Evolutionary conservation across 2,113 vertebrate species (phyloP).

Genomic region (Nycticorax nycticorax): DNA sequence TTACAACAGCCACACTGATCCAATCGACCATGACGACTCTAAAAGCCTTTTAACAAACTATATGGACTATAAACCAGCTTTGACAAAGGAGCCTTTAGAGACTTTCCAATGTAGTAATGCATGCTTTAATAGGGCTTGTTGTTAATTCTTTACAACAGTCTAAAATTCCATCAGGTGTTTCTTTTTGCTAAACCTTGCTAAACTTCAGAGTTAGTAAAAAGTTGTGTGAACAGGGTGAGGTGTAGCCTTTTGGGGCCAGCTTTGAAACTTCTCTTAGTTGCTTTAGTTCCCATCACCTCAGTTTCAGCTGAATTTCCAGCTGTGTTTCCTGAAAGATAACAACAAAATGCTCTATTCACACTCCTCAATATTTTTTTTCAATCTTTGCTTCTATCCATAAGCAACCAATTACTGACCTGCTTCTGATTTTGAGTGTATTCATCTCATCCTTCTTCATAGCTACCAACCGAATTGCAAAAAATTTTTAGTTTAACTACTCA

Average conservation of each 20-base stretch:
- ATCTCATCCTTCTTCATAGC: background rate
- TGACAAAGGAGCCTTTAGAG: conserved; percentile 37
- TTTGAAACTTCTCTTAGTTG: background rate
- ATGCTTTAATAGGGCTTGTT: background rate
- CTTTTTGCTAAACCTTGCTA: background rate
- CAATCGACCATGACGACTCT: background rate
- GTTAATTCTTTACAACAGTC: background rate
- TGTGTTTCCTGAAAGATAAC: background rate
- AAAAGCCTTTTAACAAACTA: conserved; percentile 57
- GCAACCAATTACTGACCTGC: background rate
- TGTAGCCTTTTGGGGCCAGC: background rate
- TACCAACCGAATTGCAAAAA: background rate
- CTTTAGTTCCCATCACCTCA: background rate
- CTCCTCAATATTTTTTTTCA: background rate
- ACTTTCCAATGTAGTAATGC: background rate
- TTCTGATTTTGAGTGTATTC: background rate
- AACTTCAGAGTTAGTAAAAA: background rate
- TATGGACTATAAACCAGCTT: background rate
- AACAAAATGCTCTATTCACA: background rate
- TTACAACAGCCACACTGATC: background rate
- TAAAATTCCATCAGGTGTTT: background rate
- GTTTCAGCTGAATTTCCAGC: background rate
- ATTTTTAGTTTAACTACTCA: background rate
- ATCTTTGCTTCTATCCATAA: background rate
- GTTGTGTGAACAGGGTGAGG: background rate